Evolutionary conservation across 2,113 vertebrate species (phyloP), one percentile per base, ranked within the genome.

Genomic region (Piprites chloris): DNA sequence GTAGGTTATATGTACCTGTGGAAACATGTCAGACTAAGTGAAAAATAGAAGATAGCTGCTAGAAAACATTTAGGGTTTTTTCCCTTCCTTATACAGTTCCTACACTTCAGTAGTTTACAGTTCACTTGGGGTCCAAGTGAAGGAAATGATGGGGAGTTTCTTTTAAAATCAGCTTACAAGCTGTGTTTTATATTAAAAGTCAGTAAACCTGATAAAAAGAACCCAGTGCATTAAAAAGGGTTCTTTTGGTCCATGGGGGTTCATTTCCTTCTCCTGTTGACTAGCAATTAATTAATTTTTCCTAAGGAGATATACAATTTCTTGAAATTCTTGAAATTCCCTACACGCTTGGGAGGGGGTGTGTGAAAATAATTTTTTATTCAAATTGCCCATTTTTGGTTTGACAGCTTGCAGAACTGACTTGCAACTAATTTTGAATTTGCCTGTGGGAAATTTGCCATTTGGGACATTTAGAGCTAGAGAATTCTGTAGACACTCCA

Each of bases 391-490:
- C 1, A 24, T 42, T 73, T 53, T 49, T 33, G 37, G 2, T 68
- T 74, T 35, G 50, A 50, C 14, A 9, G 3, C 3, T 80, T 68
- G 35, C 35, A 86, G 18, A 76, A 4, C 4, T 21, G 58, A 76
- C 8, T 59, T 59, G 11, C 0, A 50, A 35, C 59, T 37, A 9
- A 18, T 27, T 88, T 79, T 74, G 15, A 55, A 41, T 18, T 44
- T 47, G 3, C 2, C 12, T 0, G 0, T 21, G 3, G 27, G 24
- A 52, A 46, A 49, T 46, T 67, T 93, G 23, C 2, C 22, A 52
- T 68, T 86, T 73, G 16, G 12, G 35, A 42, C 16, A 49, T 32
- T 22, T 22, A 80, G 11, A 91, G 12, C 18, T 33, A 65, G 3
- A 32, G 24, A 74, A 66, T 49, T 58, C n/a, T 33, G 7, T 17